A percentile compares a stretch with the other conserved stretches of the same genome.
Conservation (phyloP, 1,140 invertebrate species). For the Araneus ventricosus region DNA sequence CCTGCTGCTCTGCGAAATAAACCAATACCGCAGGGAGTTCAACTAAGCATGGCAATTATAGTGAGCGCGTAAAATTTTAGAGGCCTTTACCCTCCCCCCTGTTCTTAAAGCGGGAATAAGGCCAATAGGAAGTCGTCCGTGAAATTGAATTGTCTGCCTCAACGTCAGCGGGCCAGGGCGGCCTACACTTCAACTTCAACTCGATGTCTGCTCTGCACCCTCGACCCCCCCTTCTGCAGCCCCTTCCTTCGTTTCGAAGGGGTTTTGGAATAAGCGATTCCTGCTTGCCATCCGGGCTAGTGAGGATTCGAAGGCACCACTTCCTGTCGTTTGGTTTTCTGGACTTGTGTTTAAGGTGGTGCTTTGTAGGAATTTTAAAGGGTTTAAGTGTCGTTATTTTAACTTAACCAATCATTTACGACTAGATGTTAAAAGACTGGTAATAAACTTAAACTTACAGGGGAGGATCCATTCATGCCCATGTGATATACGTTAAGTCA, state of each 20-base stretch:
- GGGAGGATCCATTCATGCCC: too few species aligned
- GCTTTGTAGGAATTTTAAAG: too few species aligned
- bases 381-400: too few species aligned
- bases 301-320: background rate
- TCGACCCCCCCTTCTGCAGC: background rate
- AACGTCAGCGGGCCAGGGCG: constrained; percentile 65
- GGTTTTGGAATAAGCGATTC: background rate
- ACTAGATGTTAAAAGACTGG: too few species aligned
- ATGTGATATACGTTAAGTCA: too few species aligned
- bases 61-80: constrained; percentile 75
- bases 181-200: constrained; percentile 71
- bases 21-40: constrained; percentile 72
- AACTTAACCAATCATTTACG: too few species aligned
- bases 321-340: background rate
- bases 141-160: constrained; percentile 74
- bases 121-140: constrained; percentile 71
- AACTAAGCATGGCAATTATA: constrained; percentile 75
- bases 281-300: background rate
- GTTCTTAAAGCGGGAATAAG: constrained; percentile 55
- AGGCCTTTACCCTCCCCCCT: constrained; percentile 48
- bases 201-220: background rate
- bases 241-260: background rate
- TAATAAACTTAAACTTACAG: too few species aligned
- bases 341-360: background rate
- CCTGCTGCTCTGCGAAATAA: constrained; percentile 59